Evolutionary conservation across 2,113 vertebrate genomes (phyloP).

Genomic region (Brevimyrus niger): DNA sequence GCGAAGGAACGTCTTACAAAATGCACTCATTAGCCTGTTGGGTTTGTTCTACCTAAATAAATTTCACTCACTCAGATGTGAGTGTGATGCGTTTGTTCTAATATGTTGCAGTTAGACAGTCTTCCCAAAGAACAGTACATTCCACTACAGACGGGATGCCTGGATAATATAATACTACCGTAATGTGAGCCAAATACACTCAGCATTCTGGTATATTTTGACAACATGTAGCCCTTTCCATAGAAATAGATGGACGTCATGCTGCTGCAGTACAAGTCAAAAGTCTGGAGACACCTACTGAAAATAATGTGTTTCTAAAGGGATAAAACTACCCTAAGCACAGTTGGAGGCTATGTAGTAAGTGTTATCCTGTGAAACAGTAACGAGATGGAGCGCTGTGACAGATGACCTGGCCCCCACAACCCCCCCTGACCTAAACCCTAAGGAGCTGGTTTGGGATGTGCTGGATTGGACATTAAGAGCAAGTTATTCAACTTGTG

Average conservation of each 20-base stretch:
- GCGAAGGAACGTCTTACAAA: slow-evolving; percentile 30
- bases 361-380: not conserved
- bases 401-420: not conserved
- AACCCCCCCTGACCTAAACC: no score
- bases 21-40: slow-evolving; percentile 22
- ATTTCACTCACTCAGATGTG: slow-evolving; percentile 27
- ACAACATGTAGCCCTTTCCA: not conserved
- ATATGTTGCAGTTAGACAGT: not conserved
- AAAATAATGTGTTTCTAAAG: not conserved
- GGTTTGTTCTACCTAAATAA: slow-evolving; percentile 33
- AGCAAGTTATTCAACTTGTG: no score
- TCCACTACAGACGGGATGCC: not conserved
- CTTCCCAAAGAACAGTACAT: not conserved
- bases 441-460: no score
- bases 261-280: not conserved
- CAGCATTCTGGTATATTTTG: not conserved
- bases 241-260: not conserved
- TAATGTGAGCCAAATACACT: not conserved
- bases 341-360: not conserved
- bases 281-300: not conserved
- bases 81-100: slow-evolving; percentile 9
- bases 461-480: no score
- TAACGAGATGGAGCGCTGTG: not conserved
- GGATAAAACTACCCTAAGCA: not conserved
- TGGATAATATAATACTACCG: not conserved